These are phyloP conservation scores for Tetraneura akinire DNA, from an alignment of 1,140 invertebrate genomes.

Conservation along the genomic window DNA sequence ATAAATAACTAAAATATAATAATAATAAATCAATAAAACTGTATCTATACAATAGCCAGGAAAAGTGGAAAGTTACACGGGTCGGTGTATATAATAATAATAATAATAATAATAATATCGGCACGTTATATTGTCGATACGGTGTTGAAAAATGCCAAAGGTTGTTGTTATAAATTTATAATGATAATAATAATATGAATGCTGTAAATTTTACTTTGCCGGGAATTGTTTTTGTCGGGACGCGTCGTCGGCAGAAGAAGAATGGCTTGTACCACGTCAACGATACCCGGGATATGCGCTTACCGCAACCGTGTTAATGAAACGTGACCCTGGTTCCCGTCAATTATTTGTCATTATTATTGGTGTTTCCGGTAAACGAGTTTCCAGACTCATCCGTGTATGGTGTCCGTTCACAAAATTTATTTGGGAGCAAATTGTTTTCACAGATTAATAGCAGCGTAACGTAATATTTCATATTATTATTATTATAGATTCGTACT, in stretches of 20 bases:
- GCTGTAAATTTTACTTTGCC: neutral
- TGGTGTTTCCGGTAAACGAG: slow-evolving; percentile 34
- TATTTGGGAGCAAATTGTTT: slow-evolving; percentile 27
- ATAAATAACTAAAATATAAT: neutral
- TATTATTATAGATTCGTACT: too few species aligned
- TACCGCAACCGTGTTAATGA: slow-evolving; percentile 39
- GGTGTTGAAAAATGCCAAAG: neutral
- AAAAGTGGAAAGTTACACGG: too few species aligned
- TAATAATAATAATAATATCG: too few species aligned
- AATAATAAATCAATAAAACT: neutral
- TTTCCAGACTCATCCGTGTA: neutral
- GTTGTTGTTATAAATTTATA: neutral
- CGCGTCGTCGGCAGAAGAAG: neutral
- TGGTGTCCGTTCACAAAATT: neutral
- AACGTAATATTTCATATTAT: neutral
- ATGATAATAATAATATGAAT: neutral
- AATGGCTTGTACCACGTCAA: slow-evolving; percentile 27
- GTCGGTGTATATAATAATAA: too few species aligned
- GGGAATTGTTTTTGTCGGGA: neutral
- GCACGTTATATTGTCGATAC: neutral
- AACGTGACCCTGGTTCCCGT: slow-evolving; percentile 17
- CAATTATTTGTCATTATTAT: slow-evolving; percentile 42
- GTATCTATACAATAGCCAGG: too few species aligned
- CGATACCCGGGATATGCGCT: neutral
- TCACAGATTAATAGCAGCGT: neutral